Conservation (phyloP, 2,888 invertebrate genomes). For the Biston stratarius region DNA sequence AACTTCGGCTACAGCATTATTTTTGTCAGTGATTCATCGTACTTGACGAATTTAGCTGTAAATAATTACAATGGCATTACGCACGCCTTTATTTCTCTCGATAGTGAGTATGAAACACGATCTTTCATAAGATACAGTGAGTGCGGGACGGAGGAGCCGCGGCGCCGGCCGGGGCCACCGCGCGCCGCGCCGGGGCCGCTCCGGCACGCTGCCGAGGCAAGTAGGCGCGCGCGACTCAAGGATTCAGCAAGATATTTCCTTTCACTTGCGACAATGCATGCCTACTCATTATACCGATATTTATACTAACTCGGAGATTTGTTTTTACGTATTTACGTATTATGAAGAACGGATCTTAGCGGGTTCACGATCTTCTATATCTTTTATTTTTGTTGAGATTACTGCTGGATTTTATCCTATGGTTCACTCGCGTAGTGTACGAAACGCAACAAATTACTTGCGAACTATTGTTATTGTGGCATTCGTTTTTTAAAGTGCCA, state of each 20-base stretch:
- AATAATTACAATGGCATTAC: conserved; percentile 35
- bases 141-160: conserved; percentile 20
- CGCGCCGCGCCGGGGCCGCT: conserved; percentile 46
- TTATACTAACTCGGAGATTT: conserved; percentile 5
- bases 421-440: too few species aligned
- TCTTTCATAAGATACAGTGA: conserved; percentile 51
- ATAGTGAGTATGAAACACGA: conserved; percentile 41
- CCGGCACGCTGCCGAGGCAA: conserved; percentile 51
- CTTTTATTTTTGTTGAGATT: not conserved
- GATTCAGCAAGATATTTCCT: conserved; percentile 85
- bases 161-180: conserved; percentile 15
- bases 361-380: not conserved
- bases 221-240: conserved; percentile 83
- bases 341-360: not conserved
- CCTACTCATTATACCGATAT: conserved; percentile 40
- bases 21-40: conserved; percentile 36
- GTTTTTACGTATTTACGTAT: conserved; percentile 5
- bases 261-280: conserved; percentile 82
- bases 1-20: conserved; percentile 27
- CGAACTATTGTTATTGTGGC: too few species aligned
- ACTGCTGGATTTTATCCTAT: too few species aligned
- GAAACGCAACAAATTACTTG: not conserved
- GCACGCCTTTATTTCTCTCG: conserved; percentile 31
- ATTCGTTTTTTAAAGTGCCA: too few species aligned
- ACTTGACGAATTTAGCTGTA: conserved; percentile 32